Evolutionary conservation across 2,113 vertebrate species (phyloP).

Genomic region (Seriola aureovittata): DNA sequence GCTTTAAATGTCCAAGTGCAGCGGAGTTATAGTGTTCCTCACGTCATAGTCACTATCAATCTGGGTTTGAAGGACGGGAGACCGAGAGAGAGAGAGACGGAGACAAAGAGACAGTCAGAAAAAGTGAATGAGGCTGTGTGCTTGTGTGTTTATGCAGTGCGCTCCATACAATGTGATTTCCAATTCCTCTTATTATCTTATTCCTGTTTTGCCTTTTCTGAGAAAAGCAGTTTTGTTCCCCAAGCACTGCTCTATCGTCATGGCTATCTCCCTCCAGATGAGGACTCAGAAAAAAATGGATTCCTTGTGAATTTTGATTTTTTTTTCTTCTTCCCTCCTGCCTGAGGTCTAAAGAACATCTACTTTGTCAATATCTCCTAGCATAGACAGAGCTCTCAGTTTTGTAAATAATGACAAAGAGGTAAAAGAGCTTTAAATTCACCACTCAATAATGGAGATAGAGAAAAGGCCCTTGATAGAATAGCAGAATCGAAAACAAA

Average conservation of each 20-base stretch:
- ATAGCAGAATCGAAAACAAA: background rate
- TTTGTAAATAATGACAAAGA: slow-evolving; percentile 59
- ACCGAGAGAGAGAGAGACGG: background rate
- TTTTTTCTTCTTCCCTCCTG: background rate
- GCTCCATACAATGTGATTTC: slow-evolving; percentile 17
- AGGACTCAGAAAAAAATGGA: slow-evolving; percentile 54
- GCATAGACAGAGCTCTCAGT: slow-evolving; percentile 52
- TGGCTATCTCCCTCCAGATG: slow-evolving; percentile 44
- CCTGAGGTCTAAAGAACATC: slow-evolving; percentile 26
- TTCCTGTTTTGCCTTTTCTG: slow-evolving; percentile 45
- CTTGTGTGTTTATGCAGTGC: slow-evolving; percentile 8
- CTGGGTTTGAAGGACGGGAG: slow-evolving; percentile 38
- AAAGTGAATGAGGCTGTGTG: slow-evolving; percentile 33
- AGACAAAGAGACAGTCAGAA: slow-evolving; percentile 28
- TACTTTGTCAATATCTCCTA: slow-evolving; percentile 37
- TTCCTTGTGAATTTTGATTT: slow-evolving; percentile 46
- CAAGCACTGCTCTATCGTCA: slow-evolving; percentile 38
- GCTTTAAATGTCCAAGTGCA: slow-evolving; percentile 51
- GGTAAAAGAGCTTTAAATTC: slow-evolving; percentile 62
- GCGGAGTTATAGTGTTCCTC: slow-evolving; percentile 46
- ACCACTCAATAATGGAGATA: slow-evolving; percentile 38
- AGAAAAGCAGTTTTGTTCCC: slow-evolving; percentile 44
- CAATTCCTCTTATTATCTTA: slow-evolving; percentile 44
- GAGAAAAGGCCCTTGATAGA: slow-evolving; percentile 18
- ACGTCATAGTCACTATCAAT: slow-evolving; percentile 24